Conservation (phyloP, 2,888 invertebrate species). For the Drosophila imparisetae region DNA sequence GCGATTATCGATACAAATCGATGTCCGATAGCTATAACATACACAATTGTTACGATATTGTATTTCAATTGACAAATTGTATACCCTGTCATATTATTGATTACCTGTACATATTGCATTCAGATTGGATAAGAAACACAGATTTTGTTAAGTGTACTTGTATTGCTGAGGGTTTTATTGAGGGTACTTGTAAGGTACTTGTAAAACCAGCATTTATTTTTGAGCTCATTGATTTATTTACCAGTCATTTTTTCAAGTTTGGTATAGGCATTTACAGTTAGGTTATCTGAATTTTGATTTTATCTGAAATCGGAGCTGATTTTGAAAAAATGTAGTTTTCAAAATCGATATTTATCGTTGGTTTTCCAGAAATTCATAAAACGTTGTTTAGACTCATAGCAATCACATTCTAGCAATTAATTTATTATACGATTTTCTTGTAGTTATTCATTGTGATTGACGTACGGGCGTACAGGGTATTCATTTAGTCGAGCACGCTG, state of each 20-base stretch:
- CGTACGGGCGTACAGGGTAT: slow-evolving; percentile 6
- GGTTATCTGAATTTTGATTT: no score
- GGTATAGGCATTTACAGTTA: no score
- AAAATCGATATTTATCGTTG: neutral
- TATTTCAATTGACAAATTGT: neutral
- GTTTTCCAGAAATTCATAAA: neutral
- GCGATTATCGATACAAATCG: neutral
- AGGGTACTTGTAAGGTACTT: neutral
- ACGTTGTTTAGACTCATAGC: neutral
- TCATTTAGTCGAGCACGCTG: neutral
- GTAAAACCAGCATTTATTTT: neutral
- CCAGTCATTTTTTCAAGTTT: neutral
- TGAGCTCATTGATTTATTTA: neutral
- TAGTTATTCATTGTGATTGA: neutral
- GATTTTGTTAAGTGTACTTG: neutral
- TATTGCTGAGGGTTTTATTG: no score
- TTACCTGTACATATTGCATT: neutral
- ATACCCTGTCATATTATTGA: neutral
- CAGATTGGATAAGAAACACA: neutral
- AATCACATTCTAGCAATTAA: neutral
- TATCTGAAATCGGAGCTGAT: no score
- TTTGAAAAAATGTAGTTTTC: neutral
- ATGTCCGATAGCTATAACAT: neutral
- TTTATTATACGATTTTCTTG: neutral
- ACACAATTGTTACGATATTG: neutral